A percentile compares a stretch with the other conserved stretches of the same genome.
phyloP scores from a whole-genome alignment of 1,140 invertebrate species.

The Cherax destructor region DNA sequence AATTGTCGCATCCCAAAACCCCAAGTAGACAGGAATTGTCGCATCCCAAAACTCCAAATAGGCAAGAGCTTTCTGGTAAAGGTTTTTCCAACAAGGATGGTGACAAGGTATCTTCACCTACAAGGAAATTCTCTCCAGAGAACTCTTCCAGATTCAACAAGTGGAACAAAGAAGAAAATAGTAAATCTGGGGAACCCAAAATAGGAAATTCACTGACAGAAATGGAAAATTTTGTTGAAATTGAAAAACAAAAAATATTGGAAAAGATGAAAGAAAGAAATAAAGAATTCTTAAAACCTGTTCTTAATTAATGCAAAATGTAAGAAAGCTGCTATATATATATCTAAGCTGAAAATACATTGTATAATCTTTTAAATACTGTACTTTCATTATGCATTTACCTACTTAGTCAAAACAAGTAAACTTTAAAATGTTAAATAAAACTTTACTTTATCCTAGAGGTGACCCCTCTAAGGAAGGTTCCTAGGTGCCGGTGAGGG shows the following conservation, averaged over 20 bases:
- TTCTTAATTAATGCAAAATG: constrained; percentile 27
- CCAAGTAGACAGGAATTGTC: constrained; percentile 35
- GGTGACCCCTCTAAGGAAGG: no score
- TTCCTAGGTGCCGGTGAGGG: no score
- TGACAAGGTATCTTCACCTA: neutral
- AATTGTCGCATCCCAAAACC: constrained; percentile 26
- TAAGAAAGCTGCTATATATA: no score
- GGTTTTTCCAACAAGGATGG: neutral
- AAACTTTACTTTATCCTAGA: no score
- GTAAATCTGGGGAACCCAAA: constrained; percentile 36
- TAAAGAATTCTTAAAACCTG: constrained; percentile 59
- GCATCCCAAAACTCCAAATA: constrained; percentile 39
- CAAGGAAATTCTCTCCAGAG: constrained; percentile 29
- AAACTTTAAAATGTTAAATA: no score
- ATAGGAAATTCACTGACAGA: constrained; percentile 59
- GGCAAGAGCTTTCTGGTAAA: constrained; percentile 6
- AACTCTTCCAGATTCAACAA: constrained; percentile 44
- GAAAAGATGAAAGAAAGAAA: constrained; percentile 62
- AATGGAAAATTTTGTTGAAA: constrained; percentile 58
- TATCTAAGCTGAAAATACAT: no score
- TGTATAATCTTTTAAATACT: no score
- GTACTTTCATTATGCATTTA: no score
- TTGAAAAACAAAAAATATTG: constrained; percentile 45
- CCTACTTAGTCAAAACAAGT: no score
- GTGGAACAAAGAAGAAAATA: constrained; percentile 49